Percentiles rank a stretch among this genome's conserved stretches.
Conservation (phyloP, 2,888 invertebrate genomes). For the Pyrrhosoma nymphula region DNA sequence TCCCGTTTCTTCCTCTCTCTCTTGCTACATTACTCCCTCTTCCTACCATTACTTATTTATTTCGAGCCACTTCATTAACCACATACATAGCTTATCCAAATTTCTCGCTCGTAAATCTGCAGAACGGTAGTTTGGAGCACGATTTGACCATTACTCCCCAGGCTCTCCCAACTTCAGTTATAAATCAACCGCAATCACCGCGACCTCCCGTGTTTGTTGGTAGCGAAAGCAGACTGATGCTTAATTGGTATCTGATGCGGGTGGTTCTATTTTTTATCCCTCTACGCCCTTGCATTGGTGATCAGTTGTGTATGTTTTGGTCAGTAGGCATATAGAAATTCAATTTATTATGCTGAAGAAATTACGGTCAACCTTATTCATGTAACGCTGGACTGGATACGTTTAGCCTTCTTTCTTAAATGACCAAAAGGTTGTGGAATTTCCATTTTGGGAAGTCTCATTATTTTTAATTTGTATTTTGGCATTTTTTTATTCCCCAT, state of each 20-base stretch:
- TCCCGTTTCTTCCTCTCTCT: not conserved
- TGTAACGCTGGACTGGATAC: not conserved
- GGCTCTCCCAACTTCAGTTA: not conserved
- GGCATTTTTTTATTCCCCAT: not conserved
- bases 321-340: not conserved
- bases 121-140: not conserved
- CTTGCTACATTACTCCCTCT: not conserved
- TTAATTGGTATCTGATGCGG: not conserved
- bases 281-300: not conserved
- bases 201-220: not conserved
- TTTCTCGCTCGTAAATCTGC: constrained; percentile 35
- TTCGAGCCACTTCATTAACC: not conserved
- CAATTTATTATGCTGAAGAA: not conserved
- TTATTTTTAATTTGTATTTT: not conserved
- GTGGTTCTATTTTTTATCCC: not conserved
- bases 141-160: not conserved
- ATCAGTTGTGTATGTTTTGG: not conserved
- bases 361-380: not conserved
- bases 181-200: not conserved
- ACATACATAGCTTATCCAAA: not conserved
- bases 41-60: not conserved
- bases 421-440: not conserved
- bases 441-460: not conserved
- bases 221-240: not conserved
- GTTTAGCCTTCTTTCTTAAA: not conserved